A percentile compares a stretch with the other conserved stretches of the same genome.
These are phyloP conservation scores for Zenarchopterus dispar DNA, from an alignment of 2,797 vertebrate genomes.

Conservation along the genomic window DNA sequence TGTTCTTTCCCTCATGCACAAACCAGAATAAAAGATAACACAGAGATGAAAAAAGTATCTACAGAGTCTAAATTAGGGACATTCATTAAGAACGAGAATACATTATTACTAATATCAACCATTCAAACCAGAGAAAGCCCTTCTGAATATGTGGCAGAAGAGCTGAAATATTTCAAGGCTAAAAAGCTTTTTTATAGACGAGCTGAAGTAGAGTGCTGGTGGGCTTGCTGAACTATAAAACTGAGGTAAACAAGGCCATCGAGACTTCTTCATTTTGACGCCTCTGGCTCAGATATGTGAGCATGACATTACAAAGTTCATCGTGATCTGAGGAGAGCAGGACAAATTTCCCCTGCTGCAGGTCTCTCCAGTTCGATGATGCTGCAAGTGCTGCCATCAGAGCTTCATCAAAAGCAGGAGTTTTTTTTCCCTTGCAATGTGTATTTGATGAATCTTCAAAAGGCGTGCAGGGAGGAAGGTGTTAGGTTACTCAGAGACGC, in stretches of 20 bases:
- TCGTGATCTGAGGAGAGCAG: conserved; percentile 52
- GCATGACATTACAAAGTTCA: conserved; percentile 50
- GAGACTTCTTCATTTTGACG: conserved; percentile 30
- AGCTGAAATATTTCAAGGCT: conserved; percentile 19
- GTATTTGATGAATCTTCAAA: conserved; percentile 61
- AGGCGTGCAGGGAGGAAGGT: conserved; percentile 38
- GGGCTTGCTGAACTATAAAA: conserved; percentile 38
- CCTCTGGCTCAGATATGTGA: conserved; percentile 21
- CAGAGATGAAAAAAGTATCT: conserved; percentile 11
- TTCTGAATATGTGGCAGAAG: conserved; percentile 3
- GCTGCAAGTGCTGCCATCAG: conserved; percentile 32
- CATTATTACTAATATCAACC: conserved; percentile 8
- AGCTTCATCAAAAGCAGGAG: conserved; percentile 14
- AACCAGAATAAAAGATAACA: conserved; percentile 42
- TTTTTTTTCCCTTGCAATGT: conserved; percentile 38
- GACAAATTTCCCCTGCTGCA: conserved; percentile 30
- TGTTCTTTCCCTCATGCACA: conserved; percentile 36
- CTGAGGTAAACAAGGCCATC: conserved; percentile 53
- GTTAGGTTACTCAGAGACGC: conserved; percentile 59
- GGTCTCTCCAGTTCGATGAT: conserved; percentile 21
- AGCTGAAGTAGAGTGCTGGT: conserved; percentile 20
- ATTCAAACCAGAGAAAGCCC: conserved; percentile 3
- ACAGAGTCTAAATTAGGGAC: conserved; percentile 56
- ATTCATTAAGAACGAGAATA: conserved; percentile 23
- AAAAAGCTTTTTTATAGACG: conserved; percentile 10